Base-by-base conservation (phyloP, 2,113 vertebrate genomes). In the Cnemophilus loriae region DNA sequence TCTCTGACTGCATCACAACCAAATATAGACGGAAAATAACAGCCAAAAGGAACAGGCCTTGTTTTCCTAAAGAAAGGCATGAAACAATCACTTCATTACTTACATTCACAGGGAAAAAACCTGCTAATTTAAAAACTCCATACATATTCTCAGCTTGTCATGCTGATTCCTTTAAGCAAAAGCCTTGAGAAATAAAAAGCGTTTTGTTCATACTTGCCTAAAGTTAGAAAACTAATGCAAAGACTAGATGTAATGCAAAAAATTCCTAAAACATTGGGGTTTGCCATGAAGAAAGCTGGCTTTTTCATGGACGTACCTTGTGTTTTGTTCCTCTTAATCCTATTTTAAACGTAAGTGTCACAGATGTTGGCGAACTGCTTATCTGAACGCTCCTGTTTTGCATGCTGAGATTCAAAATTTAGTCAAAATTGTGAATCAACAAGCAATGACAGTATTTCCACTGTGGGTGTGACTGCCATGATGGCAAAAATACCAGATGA, bases 1-100 rank as follows among this genome's bases (percentile, higher is more conserved):
- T 81, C 64, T 81, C 73, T 81, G 78, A 90, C 28, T 59, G 68
- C 64, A 70, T 94, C 80, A 67, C 55, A 95, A 63, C 32, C 35
- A 92, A 91, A 81, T n/a, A 77, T 1, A 90, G 11, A 84, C 18
- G 41, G 41, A 50, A 90, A 92, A 80, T 35, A 84, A 20, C 53
- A 61, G 32, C 14, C 50, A 53, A 75, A 70, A 84, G 46, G 60
- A 91, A 70, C 5, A 74, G 56, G 44, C 32, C 16, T 64, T 0
- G 0, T 80, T 73, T 89, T 84, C 50, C 55, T 78, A 87, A 67
- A 84, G 30, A 59, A 77, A 74, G 27, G 20, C 35, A 74, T 35
- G 47, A 94, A 94, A 89, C 56, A 75, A 89, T 63, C 47, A n/a
- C 30, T 83, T 90, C n/a, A 61, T 3, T 3, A 76, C 68, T 86